phyloP scores from a whole-genome alignment of 2,113 vertebrate species.

The Trochalopteron elliotii region DNA sequence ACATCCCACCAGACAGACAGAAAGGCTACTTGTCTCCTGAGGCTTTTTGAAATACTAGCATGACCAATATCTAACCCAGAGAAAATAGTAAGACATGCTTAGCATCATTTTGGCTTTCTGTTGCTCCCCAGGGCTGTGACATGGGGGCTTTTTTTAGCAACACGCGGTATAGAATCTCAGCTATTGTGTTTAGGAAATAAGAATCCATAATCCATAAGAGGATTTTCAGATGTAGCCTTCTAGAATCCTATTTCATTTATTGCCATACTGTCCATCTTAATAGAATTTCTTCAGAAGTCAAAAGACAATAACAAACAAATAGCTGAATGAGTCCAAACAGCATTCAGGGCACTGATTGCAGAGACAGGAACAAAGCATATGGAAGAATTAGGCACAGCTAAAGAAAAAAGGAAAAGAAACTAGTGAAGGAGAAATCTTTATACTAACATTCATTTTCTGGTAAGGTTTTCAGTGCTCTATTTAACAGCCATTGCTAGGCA shows the following conservation, averaged over 20 bases:
- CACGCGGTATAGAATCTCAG: neutral
- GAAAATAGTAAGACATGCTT: neutral
- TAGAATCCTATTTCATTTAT: conserved; percentile 31
- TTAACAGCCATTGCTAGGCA: neutral
- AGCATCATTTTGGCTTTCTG: neutral
- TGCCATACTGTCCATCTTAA: neutral
- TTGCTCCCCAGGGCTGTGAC: neutral
- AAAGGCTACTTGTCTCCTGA: neutral
- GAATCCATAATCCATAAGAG: conserved; percentile 43
- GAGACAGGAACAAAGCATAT: neutral
- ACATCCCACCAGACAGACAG: neutral
- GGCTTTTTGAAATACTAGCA: neutral
- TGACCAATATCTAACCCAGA: neutral
- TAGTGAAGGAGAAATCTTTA: neutral
- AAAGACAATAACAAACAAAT: neutral
- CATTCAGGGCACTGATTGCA: neutral
- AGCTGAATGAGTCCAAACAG: neutral
- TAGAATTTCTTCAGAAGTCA: neutral
- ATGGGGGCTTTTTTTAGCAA: neutral
- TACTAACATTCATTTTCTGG: neutral
- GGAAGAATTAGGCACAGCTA: neutral
- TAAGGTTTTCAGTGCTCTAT: neutral
- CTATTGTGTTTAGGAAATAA: conserved; percentile 26
- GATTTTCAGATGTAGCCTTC: conserved; percentile 9
- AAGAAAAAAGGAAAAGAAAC: neutral